phyloP scores from a whole-genome alignment of 2,797 vertebrate species.

The Denticeps clupeoides region DNA sequence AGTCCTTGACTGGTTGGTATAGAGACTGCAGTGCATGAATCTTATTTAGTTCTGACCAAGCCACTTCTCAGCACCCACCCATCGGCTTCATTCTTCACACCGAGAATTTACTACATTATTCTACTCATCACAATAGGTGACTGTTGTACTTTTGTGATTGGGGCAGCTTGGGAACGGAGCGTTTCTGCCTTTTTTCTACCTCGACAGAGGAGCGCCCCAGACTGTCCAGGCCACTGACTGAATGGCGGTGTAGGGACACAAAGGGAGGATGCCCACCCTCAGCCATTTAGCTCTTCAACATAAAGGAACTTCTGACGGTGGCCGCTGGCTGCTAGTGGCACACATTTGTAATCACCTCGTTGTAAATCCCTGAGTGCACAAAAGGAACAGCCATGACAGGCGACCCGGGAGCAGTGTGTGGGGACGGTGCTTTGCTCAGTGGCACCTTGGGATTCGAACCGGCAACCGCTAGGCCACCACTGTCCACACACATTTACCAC shows the following conservation, averaged over 20 bases:
- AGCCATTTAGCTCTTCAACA: conserved; percentile 13
- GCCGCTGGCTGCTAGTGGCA: conserved; percentile 4
- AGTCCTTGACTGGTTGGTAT: no score
- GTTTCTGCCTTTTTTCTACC: neutral
- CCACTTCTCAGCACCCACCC: no score
- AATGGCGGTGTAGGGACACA: conserved; percentile 17
- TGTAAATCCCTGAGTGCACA: neutral
- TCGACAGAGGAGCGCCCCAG: conserved; percentile 3
- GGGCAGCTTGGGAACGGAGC: no score
- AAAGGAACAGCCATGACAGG: neutral
- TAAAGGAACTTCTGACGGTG: conserved; percentile 21
- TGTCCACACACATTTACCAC: neutral
- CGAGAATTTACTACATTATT: no score
- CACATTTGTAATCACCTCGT: conserved; percentile 6
- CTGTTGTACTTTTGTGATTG: neutral
- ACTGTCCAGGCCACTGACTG: conserved; percentile 4
- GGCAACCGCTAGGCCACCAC: no score
- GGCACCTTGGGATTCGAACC: no score
- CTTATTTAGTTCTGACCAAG: no score
- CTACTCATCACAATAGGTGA: no score
- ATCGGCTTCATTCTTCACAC: no score
- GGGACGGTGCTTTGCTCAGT: no score
- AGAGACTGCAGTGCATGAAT: no score
- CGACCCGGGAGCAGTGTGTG: no score
- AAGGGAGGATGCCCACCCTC: conserved; percentile 10